A percentile compares a stretch with the other conserved stretches of the same genome.
Evolutionary conservation across 2,888 invertebrate genomes (phyloP).

Genomic region (Cerastis rubricosa): DNA sequence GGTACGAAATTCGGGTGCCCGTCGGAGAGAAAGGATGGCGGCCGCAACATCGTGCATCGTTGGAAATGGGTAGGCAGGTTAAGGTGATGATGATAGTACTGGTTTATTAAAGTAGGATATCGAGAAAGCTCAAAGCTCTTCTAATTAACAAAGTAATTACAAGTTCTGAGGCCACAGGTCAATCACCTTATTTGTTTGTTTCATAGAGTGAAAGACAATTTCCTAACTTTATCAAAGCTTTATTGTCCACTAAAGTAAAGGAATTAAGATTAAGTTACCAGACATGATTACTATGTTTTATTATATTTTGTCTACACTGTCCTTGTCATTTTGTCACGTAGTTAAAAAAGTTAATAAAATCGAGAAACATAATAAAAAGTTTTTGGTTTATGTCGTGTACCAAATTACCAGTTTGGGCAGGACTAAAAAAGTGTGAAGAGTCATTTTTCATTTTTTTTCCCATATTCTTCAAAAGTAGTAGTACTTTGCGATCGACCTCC

Average conservation of each 20-base stretch:
- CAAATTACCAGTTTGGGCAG: neutral
- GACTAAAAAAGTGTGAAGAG: neutral
- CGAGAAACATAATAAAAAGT: neutral
- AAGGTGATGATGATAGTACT: neutral
- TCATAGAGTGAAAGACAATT: slow-evolving; percentile 10
- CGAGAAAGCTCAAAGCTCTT: neutral
- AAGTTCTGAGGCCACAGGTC: neutral
- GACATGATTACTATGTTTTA: slow-evolving; percentile 10
- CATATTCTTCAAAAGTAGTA: too few species aligned
- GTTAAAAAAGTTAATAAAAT: neutral
- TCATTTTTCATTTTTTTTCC: neutral
- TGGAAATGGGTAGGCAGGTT: neutral
- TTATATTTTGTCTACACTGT: slow-evolving; percentile 2
- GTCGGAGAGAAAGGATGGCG: neutral
- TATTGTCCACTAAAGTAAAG: neutral
- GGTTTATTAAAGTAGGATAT: neutral
- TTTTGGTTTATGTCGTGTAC: neutral
- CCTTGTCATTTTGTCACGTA: neutral
- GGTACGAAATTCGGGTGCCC: neutral
- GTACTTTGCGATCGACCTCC: too few species aligned
- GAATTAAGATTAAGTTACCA: slow-evolving; percentile 23
- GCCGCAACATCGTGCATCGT: neutral
- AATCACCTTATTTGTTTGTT: slow-evolving; percentile 6
- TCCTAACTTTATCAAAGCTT: neutral
- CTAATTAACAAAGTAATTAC: neutral